Base-by-base conservation (phyloP, 2,113 vertebrate genomes). In the Takifugu bimaculatus region DNA sequence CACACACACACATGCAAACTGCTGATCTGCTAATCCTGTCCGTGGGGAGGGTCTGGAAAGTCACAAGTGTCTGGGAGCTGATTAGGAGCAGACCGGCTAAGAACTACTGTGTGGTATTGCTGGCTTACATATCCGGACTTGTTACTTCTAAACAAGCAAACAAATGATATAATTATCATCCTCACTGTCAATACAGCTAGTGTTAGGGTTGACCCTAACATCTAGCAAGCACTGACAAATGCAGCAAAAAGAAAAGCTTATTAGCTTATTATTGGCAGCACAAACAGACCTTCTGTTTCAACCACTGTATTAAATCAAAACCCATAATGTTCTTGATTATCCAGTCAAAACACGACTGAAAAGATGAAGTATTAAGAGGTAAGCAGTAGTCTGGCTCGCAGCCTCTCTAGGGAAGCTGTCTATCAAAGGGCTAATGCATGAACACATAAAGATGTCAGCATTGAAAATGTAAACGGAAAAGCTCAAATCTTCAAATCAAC, bases 1-100 rank as follows among this genome's bases (percentile, higher is more conserved):
- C 57, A 54, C 78, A 65, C 57, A 65, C 57, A 47, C 63, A 70
- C 68, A 72, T 48, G 48, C 65, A 68, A 67, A 59, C 47, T 49
- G 66, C 43, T 69, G 74, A 77, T 82, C 77, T 60, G 64, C 61
- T 88, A 85, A 88, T 88, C 82, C 78, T 69, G 76, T 76, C 79
- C 52, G 15, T 58, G 50, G 82, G 82, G 74, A 74, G 56, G 63
- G 58, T 70, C 85, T 89, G 86, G 79, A 85, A 72, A 85, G 61
- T 75, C 65, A 70, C 79, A 86, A 75, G 77, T 68, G 83, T 70
- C 65, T 63, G 35, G 50, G 13, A 14, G 62, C 59, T 83, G 76
- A 85, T 88, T 85, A 71, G 70, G 26, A 78, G 61, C 80, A 87
- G 82, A 68, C 43, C 77, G 66, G 80, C 75, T 77, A 72, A 56